Evolutionary conservation across 92 coral and sea anemone species (phyloP), one percentile per base, ranked within the genome.

Genomic region (Heteractis magnifica): DNA sequence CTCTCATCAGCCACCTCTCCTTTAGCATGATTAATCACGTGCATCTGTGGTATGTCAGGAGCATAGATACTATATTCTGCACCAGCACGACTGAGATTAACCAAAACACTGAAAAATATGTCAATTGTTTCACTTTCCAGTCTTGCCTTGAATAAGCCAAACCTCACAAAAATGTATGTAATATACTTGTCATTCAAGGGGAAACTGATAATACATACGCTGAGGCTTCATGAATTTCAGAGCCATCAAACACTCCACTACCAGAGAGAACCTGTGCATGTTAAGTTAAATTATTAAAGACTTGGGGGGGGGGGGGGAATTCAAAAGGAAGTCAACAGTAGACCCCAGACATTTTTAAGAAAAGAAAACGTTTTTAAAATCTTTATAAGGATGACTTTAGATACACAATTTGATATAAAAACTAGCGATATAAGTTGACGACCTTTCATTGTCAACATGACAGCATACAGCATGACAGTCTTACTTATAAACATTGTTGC

Each of bases 31-130:
- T 93, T 91, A 48, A 93, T 86, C 34, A 90, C 97, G 87, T 93
- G 97, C 97, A 93, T 93, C 80, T 93, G 97, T 72, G 94, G 97
- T 56, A 88, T 71, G 78, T 93, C 97, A 62, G 97, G 97, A 8
- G 97, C 97, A 87, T 90, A 93, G 51, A 91, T 88, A 75, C 83
- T 91, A 76, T 91, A 94, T 21, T 91, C 90, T 49, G 87, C 92
- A 79, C 89, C 97, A 74, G 92, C 97, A 65, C 94, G 92, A 78
- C 94, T 88, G 52, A 93, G 83, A 83, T 91, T 94, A 60, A 93
- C 97, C 12, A 93, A 73, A 51, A 93, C 86, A 62, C 97, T 93
- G 51, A 14, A 71, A 53, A 23, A 55, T 50, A 21, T 14, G 16
- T 9, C 16, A 68, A 34, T 34, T 34, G 44, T 34, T 34, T 34